phyloP scores from a whole-genome alignment of 2,888 invertebrate species.

The Amitus sp. region DNA sequence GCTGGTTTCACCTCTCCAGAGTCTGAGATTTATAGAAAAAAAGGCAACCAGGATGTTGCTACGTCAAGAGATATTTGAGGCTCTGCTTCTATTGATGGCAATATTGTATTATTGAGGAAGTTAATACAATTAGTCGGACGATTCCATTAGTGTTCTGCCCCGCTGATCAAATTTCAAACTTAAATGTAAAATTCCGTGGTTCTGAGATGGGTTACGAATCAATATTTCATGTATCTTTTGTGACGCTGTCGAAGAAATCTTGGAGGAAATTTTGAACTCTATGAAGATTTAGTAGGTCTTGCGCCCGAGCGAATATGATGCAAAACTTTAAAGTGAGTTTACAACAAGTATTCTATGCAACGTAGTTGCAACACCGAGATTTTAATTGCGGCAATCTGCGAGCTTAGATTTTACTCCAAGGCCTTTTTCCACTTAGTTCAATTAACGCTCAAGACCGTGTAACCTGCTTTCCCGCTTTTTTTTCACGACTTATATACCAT shows the following conservation, averaged over 20 bases:
- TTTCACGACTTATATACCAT: background rate
- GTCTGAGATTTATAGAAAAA: too few species aligned
- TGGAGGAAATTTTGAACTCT: constrained; percentile 21
- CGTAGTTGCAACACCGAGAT: constrained; percentile 13
- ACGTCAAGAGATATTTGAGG: too few species aligned
- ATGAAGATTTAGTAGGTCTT: constrained; percentile 20
- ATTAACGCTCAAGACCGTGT: background rate
- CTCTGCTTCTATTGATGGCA: too few species aligned
- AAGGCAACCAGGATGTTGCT: too few species aligned
- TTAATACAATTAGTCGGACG: too few species aligned
- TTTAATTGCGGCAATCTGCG: constrained; percentile 10
- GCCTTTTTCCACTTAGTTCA: background rate
- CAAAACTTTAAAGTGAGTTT: constrained; percentile 10
- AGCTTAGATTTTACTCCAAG: background rate
- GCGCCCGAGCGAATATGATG: too few species aligned
- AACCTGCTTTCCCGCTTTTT: background rate
- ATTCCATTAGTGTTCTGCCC: too few species aligned
- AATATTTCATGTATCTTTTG: constrained; percentile 26
- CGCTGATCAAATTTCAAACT: too few species aligned
- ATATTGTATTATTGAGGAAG: too few species aligned
- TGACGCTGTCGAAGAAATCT: constrained; percentile 10
- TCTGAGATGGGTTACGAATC: too few species aligned
- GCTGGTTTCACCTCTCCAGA: too few species aligned
- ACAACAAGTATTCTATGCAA: constrained; percentile 14
- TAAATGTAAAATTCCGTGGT: too few species aligned